Evolutionary conservation across 2,888 invertebrate species (phyloP).

Genomic region (Rapana venosa): DNA sequence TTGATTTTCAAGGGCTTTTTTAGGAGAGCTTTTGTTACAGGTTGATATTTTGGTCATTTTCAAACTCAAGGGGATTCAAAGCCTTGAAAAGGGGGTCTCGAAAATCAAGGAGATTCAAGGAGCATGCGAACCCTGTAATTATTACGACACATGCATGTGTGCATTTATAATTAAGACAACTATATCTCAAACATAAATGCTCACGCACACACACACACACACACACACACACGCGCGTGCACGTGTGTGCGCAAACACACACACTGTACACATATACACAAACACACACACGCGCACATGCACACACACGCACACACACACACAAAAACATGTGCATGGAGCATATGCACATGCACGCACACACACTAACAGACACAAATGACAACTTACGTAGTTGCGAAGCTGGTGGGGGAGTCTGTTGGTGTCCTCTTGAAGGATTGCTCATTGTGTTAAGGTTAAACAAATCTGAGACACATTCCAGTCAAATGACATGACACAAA

Average conservation of each 20-base stretch:
- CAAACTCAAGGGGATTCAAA: too few relatives aligned
- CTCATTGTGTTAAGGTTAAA: slow-evolving; percentile 13
- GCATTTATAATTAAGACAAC: neutral
- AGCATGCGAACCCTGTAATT: too few relatives aligned
- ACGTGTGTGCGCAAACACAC: neutral
- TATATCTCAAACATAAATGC: neutral
- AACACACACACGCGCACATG: neutral
- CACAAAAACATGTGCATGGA: neutral
- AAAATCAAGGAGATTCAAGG: too few relatives aligned
- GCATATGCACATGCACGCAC: neutral
- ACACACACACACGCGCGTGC: neutral
- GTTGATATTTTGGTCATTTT: too few relatives aligned
- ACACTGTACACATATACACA: neutral
- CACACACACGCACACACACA: neutral
- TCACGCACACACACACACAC: neutral
- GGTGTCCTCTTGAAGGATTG: neutral
- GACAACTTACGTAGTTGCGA: slow-evolving; percentile 3
- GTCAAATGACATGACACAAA: too few relatives aligned
- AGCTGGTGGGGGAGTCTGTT: neutral
- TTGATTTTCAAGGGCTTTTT: too few relatives aligned
- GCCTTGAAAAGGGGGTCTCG: too few relatives aligned
- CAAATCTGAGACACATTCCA: neutral
- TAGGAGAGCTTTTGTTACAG: too few relatives aligned
- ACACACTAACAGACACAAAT: neutral
- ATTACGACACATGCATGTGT: too few relatives aligned